Percentiles rank a stretch among this genome's conserved stretches.
These are phyloP conservation scores for Pocillopora meandrina DNA, from an alignment of 92 coral and sea anemone genomes.

Conservation along the genomic window DNA sequence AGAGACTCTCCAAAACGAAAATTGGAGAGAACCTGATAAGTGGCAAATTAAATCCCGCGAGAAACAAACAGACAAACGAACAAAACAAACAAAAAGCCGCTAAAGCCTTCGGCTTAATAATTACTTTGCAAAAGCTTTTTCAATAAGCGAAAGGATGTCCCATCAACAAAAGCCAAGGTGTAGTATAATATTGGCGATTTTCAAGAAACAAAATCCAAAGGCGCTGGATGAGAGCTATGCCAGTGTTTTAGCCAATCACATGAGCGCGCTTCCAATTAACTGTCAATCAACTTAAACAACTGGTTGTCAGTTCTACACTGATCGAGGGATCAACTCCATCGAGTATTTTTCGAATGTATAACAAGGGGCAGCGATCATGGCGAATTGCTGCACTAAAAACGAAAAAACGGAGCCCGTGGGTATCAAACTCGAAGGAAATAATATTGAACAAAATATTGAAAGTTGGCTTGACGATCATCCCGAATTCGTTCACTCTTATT, in stretches of 20 bases:
- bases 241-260: constrained; percentile 32
- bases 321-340: constrained; percentile 31
- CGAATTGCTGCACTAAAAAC: constrained; percentile 87
- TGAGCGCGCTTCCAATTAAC: constrained; percentile 59
- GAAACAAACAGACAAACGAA: constrained; percentile 32
- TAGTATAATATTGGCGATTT: constrained; percentile 25
- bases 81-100: constrained; percentile 19
- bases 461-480: constrained; percentile 98
- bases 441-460: constrained; percentile 82
- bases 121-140: constrained; percentile 22
- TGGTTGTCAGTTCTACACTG: constrained; percentile 74
- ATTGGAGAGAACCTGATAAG: constrained; percentile 19
- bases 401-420: constrained; percentile 77
- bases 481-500: constrained; percentile 97
- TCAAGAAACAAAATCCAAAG: constrained; percentile 28
- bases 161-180: constrained; percentile 22
- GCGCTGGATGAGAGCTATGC: constrained; percentile 31
- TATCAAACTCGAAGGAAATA: constrained; percentile 79
- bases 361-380: constrained; percentile 58
- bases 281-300: constrained; percentile 98
- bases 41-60: constrained; percentile 18
- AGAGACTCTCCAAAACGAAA: not conserved
- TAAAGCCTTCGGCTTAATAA: constrained; percentile 14
- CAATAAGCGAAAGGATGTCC: constrained; percentile 18
- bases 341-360: constrained; percentile 36